Evolutionary conservation across 2,797 vertebrate species (phyloP), one percentile per base, ranked within the genome.

Genomic region (Crenuchus spilurus): DNA sequence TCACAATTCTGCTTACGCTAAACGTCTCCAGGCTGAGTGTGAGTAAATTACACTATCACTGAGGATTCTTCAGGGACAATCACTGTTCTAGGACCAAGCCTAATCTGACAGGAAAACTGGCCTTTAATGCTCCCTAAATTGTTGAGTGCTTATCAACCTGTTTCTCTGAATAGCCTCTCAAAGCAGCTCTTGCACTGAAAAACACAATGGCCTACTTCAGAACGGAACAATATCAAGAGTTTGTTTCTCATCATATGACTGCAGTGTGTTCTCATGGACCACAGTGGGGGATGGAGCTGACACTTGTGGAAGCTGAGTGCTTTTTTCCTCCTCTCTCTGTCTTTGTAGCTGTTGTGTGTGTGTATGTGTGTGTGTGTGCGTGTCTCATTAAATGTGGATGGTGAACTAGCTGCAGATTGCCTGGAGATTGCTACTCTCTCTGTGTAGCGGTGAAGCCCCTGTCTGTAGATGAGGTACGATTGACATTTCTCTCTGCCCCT

Each of bases 401-500:
- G 76, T 79, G 79, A 81, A 81, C 76, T 79, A 72, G 82, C 82
- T 55, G 70, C 67, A 83, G 81, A 83, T 83, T 80, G 81, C 78
- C 81, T 78, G 78, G 75, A 80, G 78, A 83, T 83, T 83, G 81
- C 81, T 69, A 75, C 75, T 83, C 78, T 77, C 75, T 75, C 64
- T 24, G 70, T 80, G 75, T 76, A 78, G 78, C 67, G 70, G 54
- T 78, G 83, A 78, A 79, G 74, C 80, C 74, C 71, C 76, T 22
- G 30, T 76, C 73, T 77, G 49, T 72, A 77, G 80, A 77, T 70
- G 74, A 83, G 80, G 76, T 78, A 57, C 80, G 75, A 83, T 85
- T 85, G 84, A 85, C 82, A 85, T 85, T 85, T 85, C 84, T 85
- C 80, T 82, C 78, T 82, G 82, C 80, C 81, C 74, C 82, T 83